Evolutionary conservation across 1,140 invertebrate species (phyloP), one percentile per base, ranked within the genome.

Genomic region (Onthophagus taurus): DNA sequence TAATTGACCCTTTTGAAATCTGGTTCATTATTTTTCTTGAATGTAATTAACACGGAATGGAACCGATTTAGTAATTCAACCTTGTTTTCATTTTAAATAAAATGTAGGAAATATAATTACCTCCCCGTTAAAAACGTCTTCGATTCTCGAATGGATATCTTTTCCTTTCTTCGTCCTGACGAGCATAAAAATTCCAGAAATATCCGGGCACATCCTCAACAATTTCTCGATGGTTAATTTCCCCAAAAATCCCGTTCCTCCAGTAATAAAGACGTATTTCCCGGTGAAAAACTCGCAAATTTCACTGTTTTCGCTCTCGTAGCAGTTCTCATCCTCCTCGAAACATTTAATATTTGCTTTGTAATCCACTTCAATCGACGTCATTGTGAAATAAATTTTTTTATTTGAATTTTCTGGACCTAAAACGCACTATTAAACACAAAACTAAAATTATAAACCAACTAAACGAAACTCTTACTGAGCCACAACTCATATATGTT

Each of bases 91-190:
- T n/a, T n/a, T n/a, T n/a, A n/a, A n/a, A n/a, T n/a, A 37, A 36
- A 2, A 36, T n/a, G 17, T 18, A 38, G 2, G 44, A 20, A 30
- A 14, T 7, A 4, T 35, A 71, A 71, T 79, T 62, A 83, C 81
- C 49, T 74, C 69, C 48, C 80, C 77, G n/a, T 79, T 71, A 45
- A 83, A 80, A 1, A 83, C 69, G 55, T 81, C 76, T 26, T 83
- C 77, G 13, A 78, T 65, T 37, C 83, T 70, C 1, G 76, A 70
- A 49, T 79, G 72, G 5, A 84, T 74, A 50, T 80, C 75, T 58
- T 85, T 81, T 2, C 81, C 83, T 49, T 82, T 81, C 61, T 91
- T 92, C 18, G 78, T 74, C 37, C 89, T 67, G 9, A 92, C 75
- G 31, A 94, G 66, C 1, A 91, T 58, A 54, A 85, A 92, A 11